Percentiles rank a stretch among this genome's conserved stretches.
phyloP scores from a whole-genome alignment of 2,797 vertebrate genomes.

The Pipistrellus kuhlii region DNA sequence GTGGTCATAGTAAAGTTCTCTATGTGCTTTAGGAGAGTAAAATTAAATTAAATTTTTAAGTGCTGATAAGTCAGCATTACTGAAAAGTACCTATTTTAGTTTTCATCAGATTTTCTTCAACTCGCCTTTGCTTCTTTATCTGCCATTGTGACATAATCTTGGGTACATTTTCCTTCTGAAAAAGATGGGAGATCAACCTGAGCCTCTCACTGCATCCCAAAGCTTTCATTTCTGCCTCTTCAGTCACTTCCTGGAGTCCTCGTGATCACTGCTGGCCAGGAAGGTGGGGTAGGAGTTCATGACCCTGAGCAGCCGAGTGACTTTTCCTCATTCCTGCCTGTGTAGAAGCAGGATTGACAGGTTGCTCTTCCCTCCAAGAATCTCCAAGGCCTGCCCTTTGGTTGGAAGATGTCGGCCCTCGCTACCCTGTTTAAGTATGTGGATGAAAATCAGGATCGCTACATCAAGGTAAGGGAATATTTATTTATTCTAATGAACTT shows the following conservation, averaged over 20 bases:
- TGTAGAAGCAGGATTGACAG: background rate
- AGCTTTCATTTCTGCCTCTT: background rate
- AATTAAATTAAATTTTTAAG: background rate
- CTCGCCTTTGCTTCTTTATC: background rate
- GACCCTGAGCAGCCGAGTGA: background rate
- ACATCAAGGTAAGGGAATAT: slow-evolving; percentile 90
- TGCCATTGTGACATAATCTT: background rate
- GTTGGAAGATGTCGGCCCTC: slow-evolving; percentile 91
- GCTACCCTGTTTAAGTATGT: slow-evolving; percentile 92
- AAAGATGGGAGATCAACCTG: background rate
- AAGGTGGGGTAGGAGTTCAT: background rate
- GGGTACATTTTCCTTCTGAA: background rate
- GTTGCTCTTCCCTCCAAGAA: slow-evolving; percentile 40
- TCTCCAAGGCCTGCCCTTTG: background rate
- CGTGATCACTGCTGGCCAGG: background rate
- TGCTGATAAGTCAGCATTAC: background rate
- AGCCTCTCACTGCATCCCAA: background rate
- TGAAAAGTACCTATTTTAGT: background rate
- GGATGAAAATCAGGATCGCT: slow-evolving; percentile 95
- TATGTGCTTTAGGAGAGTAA: background rate
- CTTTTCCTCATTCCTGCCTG: background rate
- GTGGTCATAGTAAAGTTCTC: background rate
- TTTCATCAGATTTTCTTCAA: background rate
- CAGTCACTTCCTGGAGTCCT: slow-evolving; percentile 39
- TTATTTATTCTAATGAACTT: background rate